Percentiles rank a stretch among this genome's conserved stretches.
Conservation (phyloP, 2,797 vertebrate species). For the Hypotaenidia philippensis region DNA sequence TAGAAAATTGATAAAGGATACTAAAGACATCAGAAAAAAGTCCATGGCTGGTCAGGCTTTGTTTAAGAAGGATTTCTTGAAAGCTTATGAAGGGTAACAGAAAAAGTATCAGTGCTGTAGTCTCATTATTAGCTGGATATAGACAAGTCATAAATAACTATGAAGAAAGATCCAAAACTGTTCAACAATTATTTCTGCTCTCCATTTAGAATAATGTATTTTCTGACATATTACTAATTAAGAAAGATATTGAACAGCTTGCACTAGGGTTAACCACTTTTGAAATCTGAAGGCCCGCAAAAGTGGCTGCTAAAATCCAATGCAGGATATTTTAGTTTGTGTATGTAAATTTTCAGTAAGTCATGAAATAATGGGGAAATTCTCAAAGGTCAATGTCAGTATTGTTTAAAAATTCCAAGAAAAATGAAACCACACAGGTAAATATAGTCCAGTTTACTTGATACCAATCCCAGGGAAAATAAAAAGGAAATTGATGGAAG, state of each 20-base stretch:
- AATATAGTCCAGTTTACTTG: not conserved
- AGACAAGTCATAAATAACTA: not conserved
- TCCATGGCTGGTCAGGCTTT: not conserved
- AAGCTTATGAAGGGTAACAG: not conserved
- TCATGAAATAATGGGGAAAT: not conserved
- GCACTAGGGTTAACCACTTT: not conserved
- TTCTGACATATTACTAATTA: conserved; percentile 2
- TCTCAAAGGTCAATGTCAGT: not conserved
- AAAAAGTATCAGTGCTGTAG: not conserved
- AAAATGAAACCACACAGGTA: not conserved
- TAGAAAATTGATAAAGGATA: conserved; percentile 52
- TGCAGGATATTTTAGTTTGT: not conserved
- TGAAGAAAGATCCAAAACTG: not conserved
- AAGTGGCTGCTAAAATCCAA: not conserved
- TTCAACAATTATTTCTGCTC: conserved; percentile 14
- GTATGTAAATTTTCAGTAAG: not conserved
- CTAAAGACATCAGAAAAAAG: not conserved
- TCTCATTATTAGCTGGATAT: not conserved
- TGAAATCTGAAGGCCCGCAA: not conserved
- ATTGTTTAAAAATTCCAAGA: not conserved
- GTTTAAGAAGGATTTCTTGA: conserved; percentile 3
- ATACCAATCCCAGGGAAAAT: not conserved
- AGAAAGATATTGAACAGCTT: conserved; percentile 2
- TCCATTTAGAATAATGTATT: not conserved
- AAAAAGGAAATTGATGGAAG: not conserved